Percentiles rank a stretch among this genome's conserved stretches.
Conservation (phyloP, 23 tunicate species). For the Aplidium turbinatum region DNA sequence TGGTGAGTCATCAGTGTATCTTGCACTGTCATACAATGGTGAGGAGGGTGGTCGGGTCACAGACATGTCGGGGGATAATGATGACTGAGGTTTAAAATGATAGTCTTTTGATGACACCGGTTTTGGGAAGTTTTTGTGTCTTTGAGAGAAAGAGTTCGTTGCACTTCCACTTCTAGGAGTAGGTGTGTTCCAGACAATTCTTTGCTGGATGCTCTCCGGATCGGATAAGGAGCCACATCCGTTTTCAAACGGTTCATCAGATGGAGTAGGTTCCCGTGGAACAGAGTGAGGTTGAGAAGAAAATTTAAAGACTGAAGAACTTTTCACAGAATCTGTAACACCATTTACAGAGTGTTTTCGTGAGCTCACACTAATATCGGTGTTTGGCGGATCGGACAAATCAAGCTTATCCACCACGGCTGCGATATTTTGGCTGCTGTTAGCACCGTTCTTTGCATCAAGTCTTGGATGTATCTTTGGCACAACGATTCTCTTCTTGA, state of each 20-base stretch:
- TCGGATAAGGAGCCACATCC: constrained; percentile 23
- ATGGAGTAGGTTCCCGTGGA: constrained; percentile 34
- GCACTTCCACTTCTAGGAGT: constrained; percentile 36
- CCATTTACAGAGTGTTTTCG: neutral
- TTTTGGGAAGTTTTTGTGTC: neutral
- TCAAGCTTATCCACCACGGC: constrained; percentile 10
- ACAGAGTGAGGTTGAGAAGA: constrained; percentile 57
- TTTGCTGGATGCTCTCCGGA: constrained; percentile 31
- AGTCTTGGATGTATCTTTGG: no score
- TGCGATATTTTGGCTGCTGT: no score
- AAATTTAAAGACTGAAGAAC: constrained; percentile 28
- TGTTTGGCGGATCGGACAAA: neutral
- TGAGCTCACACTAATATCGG: neutral
- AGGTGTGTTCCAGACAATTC: constrained; percentile 47
- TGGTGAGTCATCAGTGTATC: constrained; percentile 13
- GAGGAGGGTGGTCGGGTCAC: constrained; percentile 25
- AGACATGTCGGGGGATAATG: constrained; percentile 52
- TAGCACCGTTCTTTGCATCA: no score
- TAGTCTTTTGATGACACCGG: neutral
- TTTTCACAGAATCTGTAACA: neutral
- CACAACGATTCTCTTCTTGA: no score
- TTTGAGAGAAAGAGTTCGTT: neutral
- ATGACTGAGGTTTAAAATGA: constrained; percentile 38
- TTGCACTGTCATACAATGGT: constrained; percentile 45
- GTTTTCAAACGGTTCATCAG: constrained; percentile 10